phyloP scores from a whole-genome alignment of 2,888 invertebrate genomes.

The Hyalella azteca region DNA sequence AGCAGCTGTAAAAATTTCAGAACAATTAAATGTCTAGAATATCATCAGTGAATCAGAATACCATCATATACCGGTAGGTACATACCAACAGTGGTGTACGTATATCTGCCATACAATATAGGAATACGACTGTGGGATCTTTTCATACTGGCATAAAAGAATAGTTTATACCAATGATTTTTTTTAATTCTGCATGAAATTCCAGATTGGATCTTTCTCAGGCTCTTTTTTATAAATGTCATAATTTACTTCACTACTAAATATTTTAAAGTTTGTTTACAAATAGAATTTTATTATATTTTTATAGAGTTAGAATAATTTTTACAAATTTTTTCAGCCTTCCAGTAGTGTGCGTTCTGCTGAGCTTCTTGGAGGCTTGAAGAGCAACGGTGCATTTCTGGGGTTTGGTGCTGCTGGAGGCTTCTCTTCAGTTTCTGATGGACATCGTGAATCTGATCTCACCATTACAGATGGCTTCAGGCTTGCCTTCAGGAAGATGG shows the following conservation, averaged over 20 bases:
- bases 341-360: constrained; percentile 90
- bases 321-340: constrained; percentile 69
- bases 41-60: no score
- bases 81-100: no score
- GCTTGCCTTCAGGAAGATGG: constrained; percentile 82
- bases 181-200: not conserved
- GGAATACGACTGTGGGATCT: no score
- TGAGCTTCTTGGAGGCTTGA: constrained; percentile 73
- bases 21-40: no score
- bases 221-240: not conserved
- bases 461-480: constrained; percentile 78
- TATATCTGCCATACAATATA: no score
- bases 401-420: constrained; percentile 70
- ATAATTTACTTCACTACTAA: not conserved
- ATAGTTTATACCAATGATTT: not conserved
- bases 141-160: not conserved
- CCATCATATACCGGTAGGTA: no score
- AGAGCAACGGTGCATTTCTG: constrained; percentile 73
- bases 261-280: not conserved
- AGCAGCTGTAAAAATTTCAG: no score
- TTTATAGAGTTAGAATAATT: not conserved
- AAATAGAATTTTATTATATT: not conserved
- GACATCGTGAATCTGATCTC: constrained; percentile 66
- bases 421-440: constrained; percentile 68
- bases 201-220: not conserved